A percentile compares a stretch with the other conserved stretches of the same genome.
Evolutionary conservation across 1,140 invertebrate genomes (phyloP).

Genomic region (Pachyrhynchus sulphureomaculatus): DNA sequence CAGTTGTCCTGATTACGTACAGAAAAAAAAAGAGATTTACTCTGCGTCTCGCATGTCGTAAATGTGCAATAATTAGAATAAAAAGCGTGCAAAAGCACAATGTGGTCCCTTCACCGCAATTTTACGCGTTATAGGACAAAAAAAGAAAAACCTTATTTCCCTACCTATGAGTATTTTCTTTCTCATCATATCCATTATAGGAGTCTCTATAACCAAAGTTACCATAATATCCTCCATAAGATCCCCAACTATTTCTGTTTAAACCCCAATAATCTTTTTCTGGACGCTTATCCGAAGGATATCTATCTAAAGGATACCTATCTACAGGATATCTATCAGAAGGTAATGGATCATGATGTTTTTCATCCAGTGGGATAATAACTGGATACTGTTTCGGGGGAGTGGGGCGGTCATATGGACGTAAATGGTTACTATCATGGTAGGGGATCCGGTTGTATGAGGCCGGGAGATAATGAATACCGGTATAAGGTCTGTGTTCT

Average conservation of each 20-base stretch:
- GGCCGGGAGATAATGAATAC: constrained; percentile 30
- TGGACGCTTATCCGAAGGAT: constrained; percentile 2
- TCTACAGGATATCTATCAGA: not conserved
- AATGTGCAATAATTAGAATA: no score
- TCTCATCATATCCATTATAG: not conserved
- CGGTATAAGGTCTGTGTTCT: constrained; percentile 12
- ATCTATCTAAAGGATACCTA: constrained; percentile 2
- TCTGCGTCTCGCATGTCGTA: no score
- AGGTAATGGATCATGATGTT: constrained; percentile 7
- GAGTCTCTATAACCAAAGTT: constrained; percentile 21
- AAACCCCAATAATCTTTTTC: constrained; percentile 1
- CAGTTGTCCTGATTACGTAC: no score
- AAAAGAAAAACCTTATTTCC: no score
- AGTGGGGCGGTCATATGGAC: not conserved
- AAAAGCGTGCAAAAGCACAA: not conserved
- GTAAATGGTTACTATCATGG: not conserved
- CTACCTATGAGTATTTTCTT: constrained; percentile 14
- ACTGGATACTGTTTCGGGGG: constrained; percentile 13
- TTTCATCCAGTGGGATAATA: constrained; percentile 16
- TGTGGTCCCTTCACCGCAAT: no score
- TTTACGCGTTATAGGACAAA: no score
- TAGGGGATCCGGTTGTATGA: constrained; percentile 21
- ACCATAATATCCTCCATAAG: constrained; percentile 45
- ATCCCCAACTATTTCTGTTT: constrained; percentile 38
- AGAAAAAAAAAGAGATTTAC: no score